Base-by-base conservation (phyloP, 2,797 vertebrate species). In the Antrozous pallidus region DNA sequence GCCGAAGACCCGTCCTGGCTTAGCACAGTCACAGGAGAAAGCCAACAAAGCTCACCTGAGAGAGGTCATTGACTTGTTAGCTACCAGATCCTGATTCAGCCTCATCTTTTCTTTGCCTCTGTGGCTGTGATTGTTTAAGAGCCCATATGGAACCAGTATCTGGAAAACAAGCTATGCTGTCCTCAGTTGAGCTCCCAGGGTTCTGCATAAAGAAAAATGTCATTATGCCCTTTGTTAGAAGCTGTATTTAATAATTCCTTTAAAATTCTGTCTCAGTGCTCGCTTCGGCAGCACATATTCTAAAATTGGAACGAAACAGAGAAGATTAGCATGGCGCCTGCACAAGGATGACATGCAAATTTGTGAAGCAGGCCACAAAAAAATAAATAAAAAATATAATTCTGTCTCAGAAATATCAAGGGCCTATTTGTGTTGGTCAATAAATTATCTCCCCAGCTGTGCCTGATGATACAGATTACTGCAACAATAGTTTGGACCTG, bases 81-180 rank as follows among this genome's bases (percentile, higher is more conserved):
- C 42, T 11, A 49, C 40, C 82, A 74, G 61, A 3, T 56, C 47
- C 73, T 31, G 7, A 9, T 36, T 47, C 77, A n/a, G 10, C 79
- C 42, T 71, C 33, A 1, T 69, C 77, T 74, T 14, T 40, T 81
- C 47, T 18, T 74, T 67, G 80, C 70, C 4, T 22, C 47, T 71
- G 31, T 81, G n/a, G 22, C 92, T 47, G 47, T 2, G 22, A 36
- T 36, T 80, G 61, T 33, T 82, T 45, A 83, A 77, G 49, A 71
- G n/a, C 70, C 74, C 89, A 26, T 49, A 45, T 85, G 77, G 94
- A 95, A 65, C 69, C 87, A 77, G 40, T 58, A 26, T 94, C 73
- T 94, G 81, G 93, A 86, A 92, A 95, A 96, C 78, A 73, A 77
- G 33, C 61, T 73, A 5, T 56, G 69, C 90, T 85, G 54, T 81